These are phyloP conservation scores for Turritopsis rubra DNA, from an alignment of 30 jellyfish, hydroid and myxozoan species.

Conservation along the genomic window DNA sequence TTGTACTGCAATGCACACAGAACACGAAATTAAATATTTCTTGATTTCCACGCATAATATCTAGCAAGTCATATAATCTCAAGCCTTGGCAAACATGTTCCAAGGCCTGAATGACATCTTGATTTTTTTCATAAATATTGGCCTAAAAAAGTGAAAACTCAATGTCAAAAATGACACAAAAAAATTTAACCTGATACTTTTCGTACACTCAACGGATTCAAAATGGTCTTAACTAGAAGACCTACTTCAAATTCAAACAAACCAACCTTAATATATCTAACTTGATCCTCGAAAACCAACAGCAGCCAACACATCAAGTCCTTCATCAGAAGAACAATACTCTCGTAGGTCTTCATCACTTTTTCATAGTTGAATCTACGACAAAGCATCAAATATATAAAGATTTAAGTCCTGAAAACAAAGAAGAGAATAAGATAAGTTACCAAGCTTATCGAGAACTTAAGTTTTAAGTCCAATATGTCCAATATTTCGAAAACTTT, in stretches of 20 bases:
- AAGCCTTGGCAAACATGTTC: conserved; percentile 1
- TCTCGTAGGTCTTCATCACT: neutral
- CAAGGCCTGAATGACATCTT: neutral
- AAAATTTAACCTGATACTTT: neutral
- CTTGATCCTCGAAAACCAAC: conserved; percentile 1
- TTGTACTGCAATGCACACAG: neutral
- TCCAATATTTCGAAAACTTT: neutral
- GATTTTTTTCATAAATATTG: neutral
- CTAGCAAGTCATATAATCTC: neutral
- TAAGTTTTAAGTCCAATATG: no score
- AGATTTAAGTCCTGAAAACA: no score
- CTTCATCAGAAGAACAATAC: conserved; percentile 1
- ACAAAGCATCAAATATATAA: neutral
- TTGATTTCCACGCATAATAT: neutral
- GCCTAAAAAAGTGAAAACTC: no score
- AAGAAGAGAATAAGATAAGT: no score
- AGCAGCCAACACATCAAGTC: conserved; percentile 1
- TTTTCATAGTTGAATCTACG: neutral
- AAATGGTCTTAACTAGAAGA: neutral
- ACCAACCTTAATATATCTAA: neutral
- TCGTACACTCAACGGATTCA: neutral
- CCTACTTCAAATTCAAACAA: no score
- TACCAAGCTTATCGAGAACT: no score
- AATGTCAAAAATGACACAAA: neutral
- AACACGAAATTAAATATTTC: neutral